A percentile compares a stretch with the other conserved stretches of the same genome.
Evolutionary conservation across 2,113 vertebrate genomes (phyloP).

Genomic region (Psilopogon haemacephalus): DNA sequence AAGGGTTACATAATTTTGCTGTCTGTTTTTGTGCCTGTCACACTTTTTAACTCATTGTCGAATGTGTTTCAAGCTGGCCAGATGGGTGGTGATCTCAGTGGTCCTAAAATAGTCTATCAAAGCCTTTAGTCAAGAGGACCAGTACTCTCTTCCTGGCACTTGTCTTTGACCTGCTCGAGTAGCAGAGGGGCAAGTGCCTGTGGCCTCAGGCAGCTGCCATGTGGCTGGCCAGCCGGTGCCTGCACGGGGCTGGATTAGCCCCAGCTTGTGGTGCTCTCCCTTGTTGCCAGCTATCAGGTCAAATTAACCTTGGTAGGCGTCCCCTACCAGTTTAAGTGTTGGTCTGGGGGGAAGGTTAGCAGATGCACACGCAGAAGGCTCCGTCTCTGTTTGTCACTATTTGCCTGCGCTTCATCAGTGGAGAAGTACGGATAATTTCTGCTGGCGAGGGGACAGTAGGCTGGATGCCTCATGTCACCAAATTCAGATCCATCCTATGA

Average conservation of each 20-base stretch:
- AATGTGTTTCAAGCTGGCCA: slow-evolving; percentile 53
- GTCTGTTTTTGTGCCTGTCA: slow-evolving; percentile 29
- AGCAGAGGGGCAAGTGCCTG: not conserved
- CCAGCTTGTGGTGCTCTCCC: not conserved
- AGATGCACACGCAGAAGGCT: slow-evolving; percentile 22
- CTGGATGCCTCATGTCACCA: not conserved
- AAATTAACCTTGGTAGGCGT: slow-evolving; percentile 57
- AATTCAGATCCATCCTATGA: not conserved
- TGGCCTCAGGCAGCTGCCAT: slow-evolving; percentile 41
- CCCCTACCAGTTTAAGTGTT: not conserved
- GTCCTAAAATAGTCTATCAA: not conserved
- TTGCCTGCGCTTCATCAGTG: not conserved
- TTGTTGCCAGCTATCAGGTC: slow-evolving; percentile 26
- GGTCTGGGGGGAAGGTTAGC: not conserved
- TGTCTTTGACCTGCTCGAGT: not conserved
- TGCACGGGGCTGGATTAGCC: not conserved
- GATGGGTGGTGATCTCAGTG: slow-evolving; percentile 62
- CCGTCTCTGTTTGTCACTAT: fast-evolving
- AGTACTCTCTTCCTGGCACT: not conserved
- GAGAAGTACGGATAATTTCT: not conserved
- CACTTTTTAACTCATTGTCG: slow-evolving; percentile 21
- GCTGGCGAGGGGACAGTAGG: not conserved
- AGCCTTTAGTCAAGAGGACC: slow-evolving; percentile 4
- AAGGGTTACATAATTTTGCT: slow-evolving; percentile 19
- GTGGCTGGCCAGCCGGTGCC: slow-evolving; percentile 34